Evolutionary conservation across 2,797 vertebrate genomes (phyloP), one percentile per base, ranked within the genome.

Genomic region (Aratinga solstitialis): DNA sequence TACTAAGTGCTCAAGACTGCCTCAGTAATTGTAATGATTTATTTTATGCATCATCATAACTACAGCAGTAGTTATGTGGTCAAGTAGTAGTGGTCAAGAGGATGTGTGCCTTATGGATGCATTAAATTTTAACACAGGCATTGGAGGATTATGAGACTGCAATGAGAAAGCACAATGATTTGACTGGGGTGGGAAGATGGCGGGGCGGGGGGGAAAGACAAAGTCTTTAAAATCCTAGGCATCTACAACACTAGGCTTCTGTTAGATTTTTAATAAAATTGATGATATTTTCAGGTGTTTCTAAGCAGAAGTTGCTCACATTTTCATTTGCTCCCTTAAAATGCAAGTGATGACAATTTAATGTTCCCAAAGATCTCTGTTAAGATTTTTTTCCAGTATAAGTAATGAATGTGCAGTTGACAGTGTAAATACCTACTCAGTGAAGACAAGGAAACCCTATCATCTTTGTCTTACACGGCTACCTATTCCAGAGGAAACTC

Each of bases 11-110:
- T 88, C 84, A 68, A 94, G 83, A 96, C 80, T 84, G 87, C 90
- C 87, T 94, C 85, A 71, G 67, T 95, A 94, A 94, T 96, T 96
- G 90, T 71, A 74, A 68, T 90, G 90, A 94, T 94, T 94, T 96
- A 96, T 96, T 96, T 91, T 91, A 95, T 93, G 86, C 71, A 94
- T 74, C 89, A 67, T 88, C 83, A 71, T 87, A 94, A 88, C 83
- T 77, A 69, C 42, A 94, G 79, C 82, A 76, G 69, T 77, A 69
- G 90, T 34, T 34, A 34, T 34, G 34, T 34, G 34, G 34, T 34
- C 34, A 34, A 8, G 34, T 34, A 34, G 34, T 34, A 34, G 34
- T 34, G 34, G 93, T 90, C 91, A 94, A 83, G 32, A 93, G 85
- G 67, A 94, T 65, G 71, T 61, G 89, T 32, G 67, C 85, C 72